These are phyloP conservation scores for Astropecten irregularis DNA, from an alignment of 53 echinoderm and acorn worm genomes.

Conservation along the genomic window DNA sequence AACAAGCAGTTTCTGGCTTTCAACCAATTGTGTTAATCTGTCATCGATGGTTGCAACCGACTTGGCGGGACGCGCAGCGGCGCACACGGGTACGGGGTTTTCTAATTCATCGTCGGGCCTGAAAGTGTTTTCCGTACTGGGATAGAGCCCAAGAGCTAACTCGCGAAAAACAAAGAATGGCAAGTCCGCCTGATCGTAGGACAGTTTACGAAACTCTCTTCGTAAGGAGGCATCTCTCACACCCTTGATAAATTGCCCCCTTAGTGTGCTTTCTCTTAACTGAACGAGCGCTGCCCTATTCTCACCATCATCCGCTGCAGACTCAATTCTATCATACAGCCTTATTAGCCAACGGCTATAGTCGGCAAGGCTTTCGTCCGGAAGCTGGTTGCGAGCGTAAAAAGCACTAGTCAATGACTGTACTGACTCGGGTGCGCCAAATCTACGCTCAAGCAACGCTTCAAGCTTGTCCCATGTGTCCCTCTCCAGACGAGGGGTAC, in stretches of 20 bases:
- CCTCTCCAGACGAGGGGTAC: background rate
- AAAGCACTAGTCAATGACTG: slow-evolving; percentile 32
- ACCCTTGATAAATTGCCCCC: background rate
- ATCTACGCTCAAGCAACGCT: slow-evolving; percentile 5
- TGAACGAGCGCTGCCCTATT: background rate
- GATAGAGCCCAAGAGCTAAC: background rate
- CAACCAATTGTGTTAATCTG: background rate
- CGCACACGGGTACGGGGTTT: too few species aligned
- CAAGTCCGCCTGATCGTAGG: background rate
- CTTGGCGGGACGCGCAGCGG: background rate
- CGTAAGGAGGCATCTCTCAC: background rate
- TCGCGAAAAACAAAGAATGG: background rate
- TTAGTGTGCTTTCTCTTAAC: slow-evolving; percentile 1
- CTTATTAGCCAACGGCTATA: background rate
- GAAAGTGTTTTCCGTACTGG: background rate
- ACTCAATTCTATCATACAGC: slow-evolving; percentile 7
- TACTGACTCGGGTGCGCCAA: slow-evolving; percentile 8
- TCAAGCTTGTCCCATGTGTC: background rate
- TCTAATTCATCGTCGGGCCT: background rate
- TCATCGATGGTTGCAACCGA: background rate
- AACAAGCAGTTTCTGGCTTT: background rate
- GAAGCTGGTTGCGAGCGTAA: slow-evolving; percentile 2
- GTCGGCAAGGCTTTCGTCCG: background rate
- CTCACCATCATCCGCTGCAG: background rate
- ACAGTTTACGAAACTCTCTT: background rate